Evolutionary conservation across 37 sponge, comb jelly and placozoan genomes (phyloP), one percentile per base, ranked within the genome.

Genomic region (Theonella swinhoei): DNA sequence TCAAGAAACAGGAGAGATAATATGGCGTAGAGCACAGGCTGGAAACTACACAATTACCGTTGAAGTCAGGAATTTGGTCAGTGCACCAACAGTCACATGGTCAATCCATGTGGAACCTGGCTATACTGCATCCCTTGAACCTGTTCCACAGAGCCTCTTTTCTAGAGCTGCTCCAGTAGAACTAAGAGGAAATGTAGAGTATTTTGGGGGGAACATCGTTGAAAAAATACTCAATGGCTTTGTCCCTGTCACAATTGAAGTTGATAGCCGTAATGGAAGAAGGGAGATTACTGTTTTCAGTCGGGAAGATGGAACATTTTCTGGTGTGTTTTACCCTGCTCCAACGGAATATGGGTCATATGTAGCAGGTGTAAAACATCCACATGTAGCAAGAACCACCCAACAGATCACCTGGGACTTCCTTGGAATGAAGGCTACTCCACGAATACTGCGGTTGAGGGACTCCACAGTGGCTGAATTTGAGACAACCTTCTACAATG

Each of bases 261-360:
- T 82, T 25, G 73, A 17, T 40, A 8, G 64, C 25, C 9, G 32
- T 9, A 32, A 31, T 37, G 41, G 25, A 1, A 82, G 65, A 9
- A 72, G 74, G 36, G 61, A 40, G 34, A 9, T 82, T 9, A 72
- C 7, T 62, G 31, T 74, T 23, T 72, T 73, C 64, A 73, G 74
- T 61, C 33, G 5, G 29, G 5, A 4, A 9, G 31, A 82, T 82
- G 83, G 83, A 3, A 34, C 0, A 25, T 82, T 82, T 34, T 72
- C 74, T 26, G 7, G 19, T 23, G n/a, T 42, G 7, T 82, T 82
- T 61, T 38, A 73, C 59, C 83, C 83, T 35, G 40, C 83, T 9
- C 20, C 42, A 63, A 73, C 64, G 20, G 83, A 82, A 72, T 82
- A 82, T 73, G 83, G 83, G 14, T 30, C 42, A 3, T 82, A 82